Evolutionary conservation across 2,113 vertebrate genomes (phyloP), one percentile per base, ranked within the genome.

Genomic region (Xyliphius kryptos): DNA sequence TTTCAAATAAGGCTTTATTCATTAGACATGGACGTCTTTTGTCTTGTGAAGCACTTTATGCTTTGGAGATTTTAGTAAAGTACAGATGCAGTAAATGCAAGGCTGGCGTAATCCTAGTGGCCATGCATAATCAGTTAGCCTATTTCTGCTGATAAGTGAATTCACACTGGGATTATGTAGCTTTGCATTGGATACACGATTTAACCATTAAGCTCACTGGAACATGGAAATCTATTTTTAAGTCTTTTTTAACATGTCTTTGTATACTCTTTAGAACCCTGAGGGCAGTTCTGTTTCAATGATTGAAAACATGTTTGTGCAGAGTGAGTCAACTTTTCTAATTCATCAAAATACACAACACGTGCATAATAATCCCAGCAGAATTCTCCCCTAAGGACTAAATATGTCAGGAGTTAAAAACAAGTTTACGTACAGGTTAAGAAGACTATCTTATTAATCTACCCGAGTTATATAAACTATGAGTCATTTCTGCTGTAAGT

Each of bases 1-100:
- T 82, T 80, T 76, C 76, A 82, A 85, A 85, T 67, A 60, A 79
- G 82, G 80, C 72, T 82, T 81, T 85, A 83, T 85, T 85, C 82
- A 83, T 72, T 76, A 79, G 72, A 13, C 53, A 61, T 73, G 71
- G 76, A 75, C 69, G 61, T 71, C 74, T 75, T 74, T 66, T 36
- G 62, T 62, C 15, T 20, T 48, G 14, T 49, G 19, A 37, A 47
- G 16, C 32, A 19, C 17, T 47, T 10, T 46, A 21, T 37, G n/a
- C 17, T 40, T 56, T 2, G 17, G 41, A 32, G 22, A 9, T 54
- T 63, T 63, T 19, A 32, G 51, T 32, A 44, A 63, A 63, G n/a
- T 41, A 41, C 9, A 21, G 9, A 32, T 32, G 26, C 26, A 32
- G 26, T 32, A 32, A 32, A 32, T 32, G 26, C 26, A 32, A 32